A percentile compares a stretch with the other conserved stretches of the same genome.
Conservation (phyloP, 92 coral and sea anemone species). For the Porites rus region DNA sequence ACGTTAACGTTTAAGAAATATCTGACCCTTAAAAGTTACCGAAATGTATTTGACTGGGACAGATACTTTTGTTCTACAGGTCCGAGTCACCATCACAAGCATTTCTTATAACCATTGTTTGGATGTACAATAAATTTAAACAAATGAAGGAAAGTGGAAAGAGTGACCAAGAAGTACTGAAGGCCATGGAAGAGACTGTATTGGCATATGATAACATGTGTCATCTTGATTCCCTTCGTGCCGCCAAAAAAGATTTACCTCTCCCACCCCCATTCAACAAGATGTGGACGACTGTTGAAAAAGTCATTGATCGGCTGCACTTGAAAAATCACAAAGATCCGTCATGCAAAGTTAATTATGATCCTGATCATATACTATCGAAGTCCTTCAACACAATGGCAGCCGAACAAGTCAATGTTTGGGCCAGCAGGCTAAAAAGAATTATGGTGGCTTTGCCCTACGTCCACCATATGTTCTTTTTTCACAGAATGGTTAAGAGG, state of each 20-base stretch:
- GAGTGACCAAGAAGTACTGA: slow-evolving; percentile 7
- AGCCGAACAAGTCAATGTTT: slow-evolving; percentile 55
- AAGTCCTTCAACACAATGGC: slow-evolving; percentile 60
- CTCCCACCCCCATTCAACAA: slow-evolving; percentile 48
- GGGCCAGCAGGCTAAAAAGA: slow-evolving; percentile 59
- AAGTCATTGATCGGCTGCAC: slow-evolving; percentile 56
- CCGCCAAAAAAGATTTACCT: slow-evolving; percentile 49
- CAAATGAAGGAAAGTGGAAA: background rate
- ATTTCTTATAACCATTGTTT: slow-evolving; percentile 20
- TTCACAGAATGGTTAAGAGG: slow-evolving; percentile 58
- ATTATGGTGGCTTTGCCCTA: slow-evolving; percentile 54
- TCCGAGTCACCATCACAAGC: slow-evolving; percentile 53
- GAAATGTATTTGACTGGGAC: background rate
- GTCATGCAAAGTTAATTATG: slow-evolving; percentile 44
- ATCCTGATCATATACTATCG: slow-evolving; percentile 42
- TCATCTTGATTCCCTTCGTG: slow-evolving; percentile 43
- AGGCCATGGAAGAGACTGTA: slow-evolving; percentile 26
- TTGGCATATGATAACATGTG: slow-evolving; percentile 72
- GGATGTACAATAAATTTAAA: slow-evolving; percentile 28
- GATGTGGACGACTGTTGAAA: slow-evolving; percentile 40
- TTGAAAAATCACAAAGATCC: slow-evolving; percentile 57
- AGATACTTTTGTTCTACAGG: background rate
- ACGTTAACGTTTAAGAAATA: too few relatives aligned
- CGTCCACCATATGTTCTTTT: slow-evolving; percentile 51
- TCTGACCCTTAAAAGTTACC: too few relatives aligned